Percentiles rank a stretch among this genome's conserved stretches.
phyloP scores from a whole-genome alignment of 2,797 vertebrate genomes.

The Lutjanus argentimaculatus region DNA sequence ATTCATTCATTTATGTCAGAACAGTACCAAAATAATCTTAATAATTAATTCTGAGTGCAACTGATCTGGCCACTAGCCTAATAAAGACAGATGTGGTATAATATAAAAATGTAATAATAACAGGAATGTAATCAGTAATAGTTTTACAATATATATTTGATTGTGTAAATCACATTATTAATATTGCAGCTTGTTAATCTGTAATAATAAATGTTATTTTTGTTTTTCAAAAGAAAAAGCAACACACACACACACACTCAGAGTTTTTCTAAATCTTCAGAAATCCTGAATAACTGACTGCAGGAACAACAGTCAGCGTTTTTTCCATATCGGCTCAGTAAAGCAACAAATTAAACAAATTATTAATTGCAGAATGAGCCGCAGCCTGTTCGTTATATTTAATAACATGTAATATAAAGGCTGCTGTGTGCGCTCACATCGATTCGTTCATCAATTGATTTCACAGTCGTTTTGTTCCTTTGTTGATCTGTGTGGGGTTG shows the following conservation, averaged over 20 bases:
- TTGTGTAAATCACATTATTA: background rate
- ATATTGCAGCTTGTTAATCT: background rate
- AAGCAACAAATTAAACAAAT: slow-evolving; percentile 61
- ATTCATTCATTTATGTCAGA: background rate
- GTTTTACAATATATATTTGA: background rate
- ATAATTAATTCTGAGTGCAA: slow-evolving; percentile 1
- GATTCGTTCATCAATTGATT: slow-evolving; percentile 85
- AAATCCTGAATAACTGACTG: slow-evolving; percentile 27
- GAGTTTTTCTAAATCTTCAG: slow-evolving; percentile 8
- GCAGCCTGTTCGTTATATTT: slow-evolving; percentile 71
- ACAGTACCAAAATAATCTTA: background rate
- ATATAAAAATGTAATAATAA: background rate
- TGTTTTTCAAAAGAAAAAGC: background rate
- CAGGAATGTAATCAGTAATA: background rate
- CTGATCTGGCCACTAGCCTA: background rate
- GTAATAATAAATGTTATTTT: background rate
- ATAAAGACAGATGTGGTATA: background rate
- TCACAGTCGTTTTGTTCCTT: slow-evolving; percentile 83
- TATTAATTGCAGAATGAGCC: slow-evolving; percentile 59
- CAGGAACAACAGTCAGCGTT: slow-evolving; percentile 30
- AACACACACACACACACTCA: background rate
- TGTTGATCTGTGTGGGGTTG: slow-evolving; percentile 82
- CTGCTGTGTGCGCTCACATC: slow-evolving; percentile 62
- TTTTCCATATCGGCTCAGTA: slow-evolving; percentile 40
- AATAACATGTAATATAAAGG: slow-evolving; percentile 76